Evolutionary conservation across 2,888 invertebrate species (phyloP).

Genomic region (Xanthorhoe designata): DNA sequence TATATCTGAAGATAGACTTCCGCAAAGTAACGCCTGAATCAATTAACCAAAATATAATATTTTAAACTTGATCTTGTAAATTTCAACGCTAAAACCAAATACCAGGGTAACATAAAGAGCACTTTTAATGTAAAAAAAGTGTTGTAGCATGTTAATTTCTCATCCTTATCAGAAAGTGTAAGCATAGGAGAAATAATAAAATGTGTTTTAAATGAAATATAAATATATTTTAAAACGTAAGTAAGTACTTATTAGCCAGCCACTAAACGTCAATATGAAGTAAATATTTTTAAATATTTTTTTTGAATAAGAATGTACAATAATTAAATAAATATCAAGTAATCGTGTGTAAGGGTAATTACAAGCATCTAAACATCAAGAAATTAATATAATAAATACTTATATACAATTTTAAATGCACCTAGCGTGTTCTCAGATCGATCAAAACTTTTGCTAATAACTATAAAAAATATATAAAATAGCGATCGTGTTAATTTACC

Average conservation of each 20-base stretch:
- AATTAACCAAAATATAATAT: background rate
- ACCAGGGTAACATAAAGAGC: constrained; percentile 48
- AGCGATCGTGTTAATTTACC: constrained; percentile 37
- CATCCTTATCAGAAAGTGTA: constrained; percentile 25
- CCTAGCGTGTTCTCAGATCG: constrained; percentile 34
- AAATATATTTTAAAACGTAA: constrained; percentile 7
- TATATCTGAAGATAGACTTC: no score
- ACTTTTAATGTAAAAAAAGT: constrained; percentile 15
- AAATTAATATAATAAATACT: constrained; percentile 36
- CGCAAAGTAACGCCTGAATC: no score
- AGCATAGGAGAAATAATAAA: constrained; percentile 24
- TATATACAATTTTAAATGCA: constrained; percentile 40
- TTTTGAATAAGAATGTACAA: constrained; percentile 1
- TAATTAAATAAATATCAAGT: constrained; percentile 20
- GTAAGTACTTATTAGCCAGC: constrained; percentile 20
- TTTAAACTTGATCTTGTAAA: constrained; percentile 28
- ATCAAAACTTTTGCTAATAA: constrained; percentile 33
- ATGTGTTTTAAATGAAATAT: constrained; percentile 15
- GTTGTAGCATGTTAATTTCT: constrained; percentile 24
- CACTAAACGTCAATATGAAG: constrained; percentile 21
- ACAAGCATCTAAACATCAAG: constrained; percentile 37
- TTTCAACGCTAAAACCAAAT: constrained; percentile 36
- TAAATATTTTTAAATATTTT: constrained; percentile 9
- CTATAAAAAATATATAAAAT: constrained; percentile 27
- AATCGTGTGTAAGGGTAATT: constrained; percentile 18